phyloP scores from a whole-genome alignment of 37 sponge, comb jelly and placozoan genomes.

The Diacarnus erythraeanus region DNA sequence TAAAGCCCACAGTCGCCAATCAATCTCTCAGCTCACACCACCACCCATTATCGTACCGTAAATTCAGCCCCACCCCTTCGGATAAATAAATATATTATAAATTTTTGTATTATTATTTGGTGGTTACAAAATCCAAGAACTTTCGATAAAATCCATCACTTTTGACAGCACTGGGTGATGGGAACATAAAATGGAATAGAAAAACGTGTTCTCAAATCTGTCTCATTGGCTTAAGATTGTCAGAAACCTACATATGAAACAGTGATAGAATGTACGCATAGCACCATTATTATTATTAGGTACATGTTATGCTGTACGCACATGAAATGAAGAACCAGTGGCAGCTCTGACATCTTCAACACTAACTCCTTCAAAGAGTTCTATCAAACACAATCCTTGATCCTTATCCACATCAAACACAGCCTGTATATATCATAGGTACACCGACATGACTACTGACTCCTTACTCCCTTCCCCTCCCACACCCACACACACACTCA shows the following conservation, averaged over 20 bases:
- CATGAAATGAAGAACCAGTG: conserved; percentile 86
- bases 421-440: conserved; percentile 31
- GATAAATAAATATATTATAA: no score
- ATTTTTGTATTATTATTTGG: no score
- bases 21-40: no score
- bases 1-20: neutral
- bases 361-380: conserved; percentile 80
- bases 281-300: neutral
- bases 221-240: conserved; percentile 51
- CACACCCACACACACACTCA: conserved; percentile 6
- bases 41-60: no score
- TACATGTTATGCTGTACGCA: neutral
- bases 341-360: conserved; percentile 81
- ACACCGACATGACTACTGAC: neutral
- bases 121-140: no score
- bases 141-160: no score
- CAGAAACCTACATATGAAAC: conserved; percentile 25
- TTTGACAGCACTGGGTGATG: no score
- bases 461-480: neutral
- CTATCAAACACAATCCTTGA: conserved; percentile 72
- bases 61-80: no score
- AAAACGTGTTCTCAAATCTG: conserved; percentile 40
- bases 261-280: neutral
- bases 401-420: conserved; percentile 83
- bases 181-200: no score